A percentile compares a stretch with the other conserved stretches of the same genome.
Evolutionary conservation across 1,140 invertebrate species (phyloP).

Genomic region (Euwallacea similis): DNA sequence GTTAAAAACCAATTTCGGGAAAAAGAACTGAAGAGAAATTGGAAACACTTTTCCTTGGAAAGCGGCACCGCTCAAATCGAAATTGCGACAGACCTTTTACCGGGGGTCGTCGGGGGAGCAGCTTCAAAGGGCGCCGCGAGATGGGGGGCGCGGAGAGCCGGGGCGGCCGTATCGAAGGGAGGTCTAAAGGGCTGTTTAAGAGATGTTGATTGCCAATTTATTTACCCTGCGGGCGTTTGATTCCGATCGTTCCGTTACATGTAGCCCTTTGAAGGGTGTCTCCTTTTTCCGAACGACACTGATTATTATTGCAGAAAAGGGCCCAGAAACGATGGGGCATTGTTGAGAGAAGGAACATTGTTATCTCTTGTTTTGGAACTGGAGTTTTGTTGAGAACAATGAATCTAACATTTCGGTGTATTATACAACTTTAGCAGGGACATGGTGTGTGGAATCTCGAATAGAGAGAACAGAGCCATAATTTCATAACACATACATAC

Average conservation of each 20-base stretch:
- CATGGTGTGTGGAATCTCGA: too few species aligned
- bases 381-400: too few species aligned
- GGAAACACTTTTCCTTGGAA: slow-evolving; percentile 32
- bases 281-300: too few species aligned
- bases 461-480: too few species aligned
- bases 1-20: slow-evolving; percentile 26
- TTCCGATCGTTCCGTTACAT: slow-evolving; percentile 31
- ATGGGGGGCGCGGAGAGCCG: background rate
- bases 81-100: slow-evolving; percentile 32
- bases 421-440: too few species aligned
- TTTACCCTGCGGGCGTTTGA: slow-evolving; percentile 48
- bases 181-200: slow-evolving; percentile 37
- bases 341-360: too few species aligned
- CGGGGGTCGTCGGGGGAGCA: slow-evolving; percentile 8
- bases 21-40: slow-evolving; percentile 22
- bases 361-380: too few species aligned
- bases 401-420: too few species aligned
- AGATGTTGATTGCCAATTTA: slow-evolving; percentile 51
- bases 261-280: slow-evolving; percentile 1
- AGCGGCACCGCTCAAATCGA: slow-evolving; percentile 17
- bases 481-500: too few species aligned
- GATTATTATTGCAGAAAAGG: too few species aligned
- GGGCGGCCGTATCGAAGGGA: slow-evolving; percentile 24
- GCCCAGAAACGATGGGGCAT: too few species aligned
- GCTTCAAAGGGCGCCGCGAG: slow-evolving; percentile 32